These are phyloP conservation scores for Mamestra brassicae DNA, from an alignment of 2,888 invertebrate species.

Conservation along the genomic window DNA sequence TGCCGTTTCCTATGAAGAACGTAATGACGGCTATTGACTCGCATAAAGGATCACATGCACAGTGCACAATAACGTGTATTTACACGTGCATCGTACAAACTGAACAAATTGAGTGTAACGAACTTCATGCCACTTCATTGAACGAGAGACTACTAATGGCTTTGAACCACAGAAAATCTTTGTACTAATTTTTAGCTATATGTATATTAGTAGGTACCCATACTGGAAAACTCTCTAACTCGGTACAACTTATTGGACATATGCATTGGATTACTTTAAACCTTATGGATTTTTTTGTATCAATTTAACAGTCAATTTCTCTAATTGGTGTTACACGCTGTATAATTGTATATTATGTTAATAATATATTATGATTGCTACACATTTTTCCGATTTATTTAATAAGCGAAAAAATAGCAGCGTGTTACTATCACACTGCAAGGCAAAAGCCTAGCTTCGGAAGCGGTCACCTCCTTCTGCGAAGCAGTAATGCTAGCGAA, in stretches of 20 bases:
- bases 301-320: background rate
- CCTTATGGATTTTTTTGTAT: no score
- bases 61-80: constrained; percentile 45
- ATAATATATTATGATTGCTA: background rate
- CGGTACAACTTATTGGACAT: no score
- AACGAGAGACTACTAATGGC: constrained; percentile 6
- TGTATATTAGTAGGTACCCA: no score
- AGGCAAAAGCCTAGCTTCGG: no score
- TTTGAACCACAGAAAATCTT: no score
- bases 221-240: no score
- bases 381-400: background rate
- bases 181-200: no score
- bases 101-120: constrained; percentile 75
- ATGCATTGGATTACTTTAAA: no score
- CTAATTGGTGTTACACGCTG: background rate
- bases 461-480: no score
- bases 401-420: no score
- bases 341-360: background rate
- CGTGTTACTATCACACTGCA: no score
- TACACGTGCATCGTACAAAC: constrained; percentile 58
- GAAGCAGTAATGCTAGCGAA: no score
- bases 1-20: constrained; percentile 27
- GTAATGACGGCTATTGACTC: constrained; percentile 48
- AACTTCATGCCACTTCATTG: constrained; percentile 72
- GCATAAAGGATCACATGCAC: constrained; percentile 9